Evolutionary conservation across 1,140 invertebrate genomes (phyloP), one percentile per base, ranked within the genome.

Genomic region (Eubasilissa regina): DNA sequence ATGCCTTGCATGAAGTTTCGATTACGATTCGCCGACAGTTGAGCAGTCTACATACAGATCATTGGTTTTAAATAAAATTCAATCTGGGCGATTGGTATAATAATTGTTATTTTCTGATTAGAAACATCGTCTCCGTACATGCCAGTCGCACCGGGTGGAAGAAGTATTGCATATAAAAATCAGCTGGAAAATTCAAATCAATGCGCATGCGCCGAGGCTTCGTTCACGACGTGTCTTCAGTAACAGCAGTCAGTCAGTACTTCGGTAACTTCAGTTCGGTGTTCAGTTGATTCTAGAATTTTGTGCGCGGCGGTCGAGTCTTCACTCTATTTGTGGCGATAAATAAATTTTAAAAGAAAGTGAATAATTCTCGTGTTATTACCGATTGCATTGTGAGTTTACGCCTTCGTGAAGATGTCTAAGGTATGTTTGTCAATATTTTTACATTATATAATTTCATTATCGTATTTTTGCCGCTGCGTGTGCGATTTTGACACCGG

Each of bases 171-270:
- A 19, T 3, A 19, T 58, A 19, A 17, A 58, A 11, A 19, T 58
- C 55, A 58, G 55, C 55, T 58, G 55, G 55, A 58, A 15, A 58
- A 58, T 58, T 19, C 21, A 19, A 35, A 35, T 11, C 55, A 15
- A 21, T 19, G 55, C 55, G 55, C 55, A 58, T 58, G 55, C 55
- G 55, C 21, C 21, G 55, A 58, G 21, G 21, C 21, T 21, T 19
- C 55, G 21, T 58, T 56, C 9, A 17, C 11, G 17, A 58, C 55
- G 9, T 15, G 17, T 10, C 13, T 58, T 58, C 17, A n/a, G 12
- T 15, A 58, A 17, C 17, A n/a, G 12, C 9, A 58, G 17, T 15
- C 55, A 6, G 55, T 17, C 55, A 9, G 17, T 19, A 1, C 55
- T 15, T 35, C 55, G 9, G 55, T 58, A 10, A 21, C 11, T 10